Evolutionary conservation across 2,888 invertebrate genomes (phyloP).

Genomic region (Clanis bilineata): DNA sequence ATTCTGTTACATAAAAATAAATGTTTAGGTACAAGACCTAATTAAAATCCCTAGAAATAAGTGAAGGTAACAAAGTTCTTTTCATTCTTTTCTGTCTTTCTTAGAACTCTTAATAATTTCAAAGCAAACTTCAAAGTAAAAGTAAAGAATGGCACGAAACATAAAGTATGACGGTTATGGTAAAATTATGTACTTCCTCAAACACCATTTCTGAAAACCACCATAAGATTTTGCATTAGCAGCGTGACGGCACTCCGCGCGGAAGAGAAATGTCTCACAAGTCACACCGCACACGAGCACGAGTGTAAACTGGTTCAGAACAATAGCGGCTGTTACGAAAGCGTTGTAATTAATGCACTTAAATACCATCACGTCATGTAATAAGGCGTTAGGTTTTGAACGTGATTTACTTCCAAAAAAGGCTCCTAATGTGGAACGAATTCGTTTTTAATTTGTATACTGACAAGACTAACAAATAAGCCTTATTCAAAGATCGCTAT

Average conservation of each 20-base stretch:
- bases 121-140: no score
- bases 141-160: background rate
- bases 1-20: no score
- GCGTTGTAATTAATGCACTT: background rate
- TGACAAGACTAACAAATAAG: no score
- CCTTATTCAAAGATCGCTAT: no score
- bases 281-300: background rate
- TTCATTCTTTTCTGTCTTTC: no score
- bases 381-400: background rate
- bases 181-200: background rate
- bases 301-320: background rate
- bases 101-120: no score
- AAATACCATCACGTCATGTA: background rate
- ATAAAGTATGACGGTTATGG: background rate
- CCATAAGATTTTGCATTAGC: background rate
- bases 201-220: background rate
- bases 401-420: background rate
- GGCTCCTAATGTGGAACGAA: background rate
- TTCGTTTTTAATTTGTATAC: background rate
- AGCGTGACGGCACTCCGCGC: background rate
- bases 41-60: no score
- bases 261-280: constrained; percentile 1
- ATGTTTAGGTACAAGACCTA: no score
- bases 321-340: constrained; percentile 3
- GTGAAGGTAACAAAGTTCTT: no score